phyloP scores from a whole-genome alignment of 1,140 invertebrate species.

The Heliothis subflexa region DNA sequence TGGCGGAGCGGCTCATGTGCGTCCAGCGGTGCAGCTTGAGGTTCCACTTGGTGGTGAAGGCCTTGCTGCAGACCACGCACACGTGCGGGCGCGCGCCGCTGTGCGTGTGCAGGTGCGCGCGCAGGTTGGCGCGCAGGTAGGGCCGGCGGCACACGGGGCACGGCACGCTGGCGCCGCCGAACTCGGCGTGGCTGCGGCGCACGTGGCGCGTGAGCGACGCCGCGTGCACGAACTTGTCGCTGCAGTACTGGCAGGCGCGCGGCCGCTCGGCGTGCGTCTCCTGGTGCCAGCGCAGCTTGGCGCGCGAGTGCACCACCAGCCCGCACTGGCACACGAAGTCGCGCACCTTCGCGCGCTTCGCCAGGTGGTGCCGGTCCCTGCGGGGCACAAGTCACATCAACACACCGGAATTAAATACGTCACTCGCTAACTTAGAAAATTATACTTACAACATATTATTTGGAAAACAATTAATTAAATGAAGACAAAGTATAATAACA shows the following conservation, averaged over 20 bases:
- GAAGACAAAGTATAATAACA: no score
- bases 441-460: no score
- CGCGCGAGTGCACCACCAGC: slow-evolving; percentile 92
- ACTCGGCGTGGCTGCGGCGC: slow-evolving; percentile 87
- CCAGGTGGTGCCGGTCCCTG: slow-evolving; percentile 79
- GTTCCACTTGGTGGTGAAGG: slow-evolving; percentile 96
- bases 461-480: no score
- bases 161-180: slow-evolving; percentile 86
- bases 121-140: slow-evolving; percentile 92
- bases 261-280: slow-evolving; percentile 94
- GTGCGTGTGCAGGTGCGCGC: slow-evolving; percentile 93
- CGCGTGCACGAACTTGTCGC: slow-evolving; percentile 93
- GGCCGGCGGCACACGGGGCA: slow-evolving; percentile 26
- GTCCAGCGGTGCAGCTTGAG: slow-evolving; percentile 95
- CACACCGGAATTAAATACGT: no score
- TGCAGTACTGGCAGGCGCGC: slow-evolving; percentile 93
- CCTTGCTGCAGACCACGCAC: slow-evolving; percentile 94
- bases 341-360: slow-evolving; percentile 81
- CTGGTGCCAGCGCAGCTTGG: slow-evolving; percentile 94
- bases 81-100: slow-evolving; percentile 91
- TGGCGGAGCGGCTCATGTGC: slow-evolving; percentile 93
- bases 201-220: slow-evolving; percentile 94
- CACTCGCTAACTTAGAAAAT: no score
- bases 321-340: slow-evolving; percentile 94
- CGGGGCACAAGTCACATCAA: background rate